Percentiles rank a stretch among this genome's conserved stretches.
Conservation (phyloP, 2,113 vertebrate species). For the Rattus rattus region DNA sequence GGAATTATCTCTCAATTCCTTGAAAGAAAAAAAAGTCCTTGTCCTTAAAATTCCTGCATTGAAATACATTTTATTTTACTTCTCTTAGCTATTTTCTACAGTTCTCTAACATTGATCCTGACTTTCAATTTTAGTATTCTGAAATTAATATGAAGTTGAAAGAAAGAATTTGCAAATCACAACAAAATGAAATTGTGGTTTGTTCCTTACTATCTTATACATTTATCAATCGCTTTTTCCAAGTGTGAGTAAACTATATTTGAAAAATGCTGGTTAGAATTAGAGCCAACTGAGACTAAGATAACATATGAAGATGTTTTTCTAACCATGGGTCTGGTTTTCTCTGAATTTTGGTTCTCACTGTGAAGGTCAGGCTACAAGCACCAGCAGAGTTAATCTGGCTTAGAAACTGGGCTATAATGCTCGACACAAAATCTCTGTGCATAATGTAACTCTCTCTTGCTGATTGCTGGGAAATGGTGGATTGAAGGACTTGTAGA, state of each 20-base stretch:
- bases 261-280: background rate
- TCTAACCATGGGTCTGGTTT: background rate
- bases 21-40: background rate
- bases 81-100: background rate
- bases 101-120: background rate
- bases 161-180: slow-evolving; percentile 18
- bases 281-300: background rate
- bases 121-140: slow-evolving; percentile 24
- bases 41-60: slow-evolving; percentile 1
- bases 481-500: slow-evolving; percentile 35
- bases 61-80: slow-evolving; percentile 11
- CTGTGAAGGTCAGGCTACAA: background rate
- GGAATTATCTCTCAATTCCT: slow-evolving; percentile 18
- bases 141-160: slow-evolving; percentile 27
- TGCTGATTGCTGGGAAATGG: slow-evolving; percentile 63
- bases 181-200: background rate
- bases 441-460: background rate
- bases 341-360: background rate
- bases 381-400: slow-evolving; percentile 3
- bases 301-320: slow-evolving; percentile 48
- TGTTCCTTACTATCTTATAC: background rate
- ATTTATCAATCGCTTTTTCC: background rate
- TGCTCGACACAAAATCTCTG: background rate
- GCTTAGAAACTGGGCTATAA: background rate
- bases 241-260: background rate